phyloP scores from a whole-genome alignment of 2,888 invertebrate species.

The Phalera bucephala region DNA sequence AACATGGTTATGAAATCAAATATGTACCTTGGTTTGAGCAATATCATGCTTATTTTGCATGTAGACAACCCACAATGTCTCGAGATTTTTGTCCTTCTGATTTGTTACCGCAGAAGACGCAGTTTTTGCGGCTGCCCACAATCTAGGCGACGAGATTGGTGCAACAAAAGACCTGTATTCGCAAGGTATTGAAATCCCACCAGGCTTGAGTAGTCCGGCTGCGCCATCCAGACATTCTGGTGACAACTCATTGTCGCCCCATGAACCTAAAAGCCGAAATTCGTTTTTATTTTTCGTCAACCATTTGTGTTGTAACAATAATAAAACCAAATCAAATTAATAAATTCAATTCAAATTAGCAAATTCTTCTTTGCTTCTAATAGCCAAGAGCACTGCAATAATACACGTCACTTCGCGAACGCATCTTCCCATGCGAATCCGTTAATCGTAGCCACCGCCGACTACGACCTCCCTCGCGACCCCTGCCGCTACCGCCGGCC shows the following conservation, averaged over 20 bases:
- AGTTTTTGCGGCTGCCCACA: slow-evolving; percentile 89
- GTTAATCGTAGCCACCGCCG: too few relatives aligned
- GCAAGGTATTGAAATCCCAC: slow-evolving; percentile 95
- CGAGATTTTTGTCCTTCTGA: slow-evolving; percentile 77
- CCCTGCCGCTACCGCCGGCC: too few relatives aligned
- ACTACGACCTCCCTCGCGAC: too few relatives aligned
- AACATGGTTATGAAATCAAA: neutral
- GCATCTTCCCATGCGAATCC: too few relatives aligned
- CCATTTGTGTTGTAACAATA: neutral
- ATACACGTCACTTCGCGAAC: too few relatives aligned
- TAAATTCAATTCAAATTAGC: too few relatives aligned
- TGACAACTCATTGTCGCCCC: slow-evolving; percentile 99
- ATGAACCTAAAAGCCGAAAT: slow-evolving; percentile 86
- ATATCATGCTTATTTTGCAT: slow-evolving; percentile 93
- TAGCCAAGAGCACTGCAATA: too few relatives aligned
- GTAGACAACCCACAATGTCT: slow-evolving; percentile 96
- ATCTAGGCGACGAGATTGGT: slow-evolving; percentile 95
- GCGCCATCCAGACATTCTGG: slow-evolving; percentile 99
- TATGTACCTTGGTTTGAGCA: slow-evolving; percentile 83
- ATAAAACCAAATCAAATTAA: too few relatives aligned
- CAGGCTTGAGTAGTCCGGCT: slow-evolving; percentile 91
- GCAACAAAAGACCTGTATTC: slow-evolving; percentile 94
- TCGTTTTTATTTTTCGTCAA: neutral
- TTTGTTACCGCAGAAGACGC: slow-evolving; percentile 43
- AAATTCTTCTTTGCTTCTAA: too few relatives aligned